Percentiles rank a stretch among this genome's conserved stretches.
Conservation (phyloP, 1,140 invertebrate genomes). For the Ostrea edulis region DNA sequence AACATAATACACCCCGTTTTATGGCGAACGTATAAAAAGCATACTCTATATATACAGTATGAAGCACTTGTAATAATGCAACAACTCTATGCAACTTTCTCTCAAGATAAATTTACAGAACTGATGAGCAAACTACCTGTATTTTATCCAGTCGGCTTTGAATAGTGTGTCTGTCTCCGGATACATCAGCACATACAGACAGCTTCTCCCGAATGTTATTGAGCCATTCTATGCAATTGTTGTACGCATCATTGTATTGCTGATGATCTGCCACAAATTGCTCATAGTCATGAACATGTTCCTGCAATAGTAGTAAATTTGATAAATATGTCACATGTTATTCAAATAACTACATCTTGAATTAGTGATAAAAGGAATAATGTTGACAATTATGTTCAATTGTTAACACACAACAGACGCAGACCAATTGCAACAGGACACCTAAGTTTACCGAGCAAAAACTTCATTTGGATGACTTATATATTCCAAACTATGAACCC, state of each 20-base stretch:
- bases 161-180: conserved; percentile 92
- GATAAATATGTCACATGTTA: too few relatives aligned
- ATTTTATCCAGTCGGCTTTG: conserved; percentile 95
- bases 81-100: not conserved
- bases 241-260: conserved; percentile 93
- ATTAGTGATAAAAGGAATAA: too few relatives aligned
- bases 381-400: too few relatives aligned
- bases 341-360: too few relatives aligned
- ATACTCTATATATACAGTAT: not conserved
- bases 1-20: too few relatives aligned
- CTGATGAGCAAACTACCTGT: conserved; percentile 81
- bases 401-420: too few relatives aligned
- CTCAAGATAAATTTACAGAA: not conserved
- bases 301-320: conserved; percentile 60
- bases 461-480: too few relatives aligned
- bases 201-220: conserved; percentile 92
- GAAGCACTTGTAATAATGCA: not conserved
- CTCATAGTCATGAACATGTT: conserved; percentile 85
- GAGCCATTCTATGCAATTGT: conserved; percentile 94
- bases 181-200: conserved; percentile 91
- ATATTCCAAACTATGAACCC: too few relatives aligned
- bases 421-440: too few relatives aligned
- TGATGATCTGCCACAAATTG: conserved; percentile 94
- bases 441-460: too few relatives aligned
- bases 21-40: too few relatives aligned